These are phyloP conservation scores for Nesidiocoris tenuis DNA, from an alignment of 2,888 invertebrate genomes.

Conservation along the genomic window DNA sequence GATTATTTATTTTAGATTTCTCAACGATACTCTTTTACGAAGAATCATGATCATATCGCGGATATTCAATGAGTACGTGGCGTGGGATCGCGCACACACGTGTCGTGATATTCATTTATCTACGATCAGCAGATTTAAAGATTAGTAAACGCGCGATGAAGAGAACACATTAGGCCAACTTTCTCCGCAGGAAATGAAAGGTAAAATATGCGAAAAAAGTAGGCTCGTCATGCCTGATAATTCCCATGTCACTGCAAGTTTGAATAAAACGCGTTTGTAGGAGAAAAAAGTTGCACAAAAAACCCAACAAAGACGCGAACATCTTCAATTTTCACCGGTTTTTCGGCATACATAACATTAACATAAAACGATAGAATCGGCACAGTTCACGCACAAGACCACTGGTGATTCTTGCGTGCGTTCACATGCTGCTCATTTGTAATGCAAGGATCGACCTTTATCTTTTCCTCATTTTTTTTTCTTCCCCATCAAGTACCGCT, in stretches of 20 bases:
- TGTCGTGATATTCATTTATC: conserved; percentile 23
- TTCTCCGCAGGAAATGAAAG: conserved; percentile 7
- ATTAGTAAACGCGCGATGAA: conserved; percentile 9
- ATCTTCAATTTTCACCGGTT: conserved; percentile 1
- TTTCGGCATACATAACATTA: conserved; percentile 17
- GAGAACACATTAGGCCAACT: conserved; percentile 4
- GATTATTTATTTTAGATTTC: too few species aligned
- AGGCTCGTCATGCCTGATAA: not conserved
- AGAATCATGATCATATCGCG: too few species aligned
- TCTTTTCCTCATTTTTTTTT: conserved; percentile 3
- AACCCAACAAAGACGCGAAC: not conserved
- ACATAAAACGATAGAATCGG: conserved; percentile 20
- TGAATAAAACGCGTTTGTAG: not conserved
- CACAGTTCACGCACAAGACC: conserved; percentile 24
- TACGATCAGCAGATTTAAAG: conserved; percentile 10
- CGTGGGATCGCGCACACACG: conserved; percentile 18
- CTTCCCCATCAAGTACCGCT: conserved; percentile 1
- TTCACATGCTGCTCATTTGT: conserved; percentile 27
- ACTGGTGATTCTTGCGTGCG: conserved; percentile 17
- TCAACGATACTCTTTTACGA: too few species aligned
- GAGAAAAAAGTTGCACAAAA: not conserved
- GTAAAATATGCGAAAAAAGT: not conserved
- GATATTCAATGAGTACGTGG: too few species aligned
- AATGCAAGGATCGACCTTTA: conserved; percentile 30
- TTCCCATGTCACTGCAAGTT: not conserved